phyloP scores from a whole-genome alignment of 92 coral and sea anemone species.

The Parazoanthus swiftii region DNA sequence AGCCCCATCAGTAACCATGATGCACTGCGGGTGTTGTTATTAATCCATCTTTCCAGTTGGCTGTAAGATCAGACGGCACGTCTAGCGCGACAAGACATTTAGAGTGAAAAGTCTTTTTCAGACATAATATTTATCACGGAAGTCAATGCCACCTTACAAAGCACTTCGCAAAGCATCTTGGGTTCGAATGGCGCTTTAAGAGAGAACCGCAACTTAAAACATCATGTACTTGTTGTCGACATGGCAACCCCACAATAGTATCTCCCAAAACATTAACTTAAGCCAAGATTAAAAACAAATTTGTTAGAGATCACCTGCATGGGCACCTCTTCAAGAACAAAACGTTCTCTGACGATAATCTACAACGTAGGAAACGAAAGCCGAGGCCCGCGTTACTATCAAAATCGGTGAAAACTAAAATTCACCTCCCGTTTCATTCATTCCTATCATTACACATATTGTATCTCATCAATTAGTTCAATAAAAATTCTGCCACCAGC shows the following conservation, averaged over 20 bases:
- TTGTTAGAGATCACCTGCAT: neutral
- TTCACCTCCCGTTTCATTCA: neutral
- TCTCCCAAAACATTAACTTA: too few relatives aligned
- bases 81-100: neutral
- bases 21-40: neutral
- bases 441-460: neutral
- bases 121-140: neutral
- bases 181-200: neutral
- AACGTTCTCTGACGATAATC: neutral
- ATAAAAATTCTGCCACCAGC: constrained; percentile 13
- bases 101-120: neutral
- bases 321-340: neutral
- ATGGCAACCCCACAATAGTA: too few relatives aligned
- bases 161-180: neutral
- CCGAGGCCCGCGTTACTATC: neutral
- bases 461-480: neutral
- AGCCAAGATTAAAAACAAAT: too few relatives aligned
- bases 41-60: too few relatives aligned
- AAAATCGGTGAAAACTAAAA: constrained; percentile 11
- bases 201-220: neutral
- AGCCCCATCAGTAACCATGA: neutral
- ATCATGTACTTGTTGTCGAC: too few relatives aligned
- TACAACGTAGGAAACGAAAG: neutral
- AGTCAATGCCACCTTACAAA: neutral
- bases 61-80: too few relatives aligned